A percentile compares a stretch with the other conserved stretches of the same genome.
These are phyloP conservation scores for Sebastes ruberrimus DNA, from an alignment of 2,797 vertebrate species.

Conservation along the genomic window DNA sequence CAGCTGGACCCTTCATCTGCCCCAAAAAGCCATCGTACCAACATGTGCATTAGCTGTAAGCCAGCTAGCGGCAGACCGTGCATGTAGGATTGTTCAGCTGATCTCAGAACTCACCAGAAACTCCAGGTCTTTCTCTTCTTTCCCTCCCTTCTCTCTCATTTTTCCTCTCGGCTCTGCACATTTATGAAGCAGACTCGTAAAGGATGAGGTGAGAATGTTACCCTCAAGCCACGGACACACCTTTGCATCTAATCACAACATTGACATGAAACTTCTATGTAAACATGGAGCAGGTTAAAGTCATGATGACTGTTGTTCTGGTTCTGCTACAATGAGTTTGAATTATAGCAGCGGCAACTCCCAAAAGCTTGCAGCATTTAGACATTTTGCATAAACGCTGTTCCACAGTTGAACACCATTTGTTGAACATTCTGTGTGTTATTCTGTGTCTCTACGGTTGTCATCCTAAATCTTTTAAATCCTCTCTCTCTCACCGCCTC, in stretches of 20 bases:
- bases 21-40: background rate
- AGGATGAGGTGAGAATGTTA: background rate
- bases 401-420: background rate
- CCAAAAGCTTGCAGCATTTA: background rate
- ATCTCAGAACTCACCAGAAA: background rate
- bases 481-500: background rate
- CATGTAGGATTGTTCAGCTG: background rate
- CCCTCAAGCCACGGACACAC: background rate
- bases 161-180: background rate
- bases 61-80: background rate
- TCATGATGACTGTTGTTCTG: background rate
- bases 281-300: background rate
- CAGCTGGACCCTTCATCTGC: background rate
- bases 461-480: background rate
- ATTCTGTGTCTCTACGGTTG: background rate
- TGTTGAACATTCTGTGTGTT: background rate
- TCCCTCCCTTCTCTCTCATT: background rate
- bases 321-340: background rate
- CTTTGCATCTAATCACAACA: background rate
- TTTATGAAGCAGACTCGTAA: background rate
- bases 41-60: background rate
- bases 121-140: too few species aligned
- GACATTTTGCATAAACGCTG: background rate
- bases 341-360: too few species aligned
- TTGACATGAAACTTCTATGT: background rate